These are phyloP conservation scores for Gallinago media DNA, from an alignment of 2,113 vertebrate genomes.

Conservation along the genomic window DNA sequence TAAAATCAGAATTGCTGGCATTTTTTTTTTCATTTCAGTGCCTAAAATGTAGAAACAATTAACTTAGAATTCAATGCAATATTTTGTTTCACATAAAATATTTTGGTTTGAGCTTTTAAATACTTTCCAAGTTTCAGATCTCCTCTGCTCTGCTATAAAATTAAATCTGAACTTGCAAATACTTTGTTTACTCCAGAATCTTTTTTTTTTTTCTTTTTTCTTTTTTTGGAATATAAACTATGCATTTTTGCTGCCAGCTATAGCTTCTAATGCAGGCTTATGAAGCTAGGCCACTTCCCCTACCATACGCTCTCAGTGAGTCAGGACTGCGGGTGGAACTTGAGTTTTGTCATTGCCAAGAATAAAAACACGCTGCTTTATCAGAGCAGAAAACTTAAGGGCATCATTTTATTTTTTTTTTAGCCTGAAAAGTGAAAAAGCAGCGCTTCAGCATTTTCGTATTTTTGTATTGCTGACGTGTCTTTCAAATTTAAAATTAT, in stretches of 20 bases:
- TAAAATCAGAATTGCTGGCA: neutral
- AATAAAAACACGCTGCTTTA: conserved; percentile 7
- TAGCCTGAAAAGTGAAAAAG: neutral
- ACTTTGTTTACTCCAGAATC: conserved; percentile 49
- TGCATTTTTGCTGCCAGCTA: conserved; percentile 51
- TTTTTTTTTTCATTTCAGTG: neutral
- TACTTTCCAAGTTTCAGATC: conserved; percentile 23
- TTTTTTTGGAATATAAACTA: neutral
- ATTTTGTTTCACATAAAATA: conserved; percentile 28
- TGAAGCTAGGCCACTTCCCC: conserved; percentile 49
- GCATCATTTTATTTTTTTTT: neutral
- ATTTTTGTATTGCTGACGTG: neutral
- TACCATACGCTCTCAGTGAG: conserved; percentile 46
- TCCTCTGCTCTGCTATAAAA: conserved; percentile 15
- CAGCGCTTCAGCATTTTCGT: neutral
- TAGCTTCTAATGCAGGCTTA: conserved; percentile 5
- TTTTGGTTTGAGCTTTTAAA: conserved; percentile 30
- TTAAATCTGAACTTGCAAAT: conserved; percentile 43
- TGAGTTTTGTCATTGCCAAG: conserved; percentile 33
- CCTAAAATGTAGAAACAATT: neutral
- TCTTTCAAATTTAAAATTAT: conserved; percentile 12
- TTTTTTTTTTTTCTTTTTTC: neutral
- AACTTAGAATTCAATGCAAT: neutral
- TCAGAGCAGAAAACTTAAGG: conserved; percentile 9
- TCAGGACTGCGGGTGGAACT: conserved; percentile 58